A percentile compares a stretch with the other conserved stretches of the same genome.
Conservation (phyloP, 1,140 invertebrate genomes). For the Lordiphosa stackelbergi region DNA sequence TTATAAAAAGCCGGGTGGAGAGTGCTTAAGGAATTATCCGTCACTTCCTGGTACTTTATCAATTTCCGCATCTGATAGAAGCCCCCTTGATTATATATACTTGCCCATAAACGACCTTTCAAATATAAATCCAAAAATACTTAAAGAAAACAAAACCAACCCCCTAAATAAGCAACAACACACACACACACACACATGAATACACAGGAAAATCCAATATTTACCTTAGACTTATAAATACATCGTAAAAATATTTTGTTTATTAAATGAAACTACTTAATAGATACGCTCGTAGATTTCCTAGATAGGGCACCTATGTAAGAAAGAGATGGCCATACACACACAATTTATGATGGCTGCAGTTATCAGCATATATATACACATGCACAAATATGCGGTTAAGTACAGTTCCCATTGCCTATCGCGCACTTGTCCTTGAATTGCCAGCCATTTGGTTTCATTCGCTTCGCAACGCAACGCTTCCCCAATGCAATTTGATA, state of each 20-base stretch:
- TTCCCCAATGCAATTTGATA: slow-evolving; percentile 64
- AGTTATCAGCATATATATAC: slow-evolving; percentile 47
- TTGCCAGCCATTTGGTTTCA: slow-evolving; percentile 35
- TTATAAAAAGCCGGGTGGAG: no score
- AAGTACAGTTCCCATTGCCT: slow-evolving; percentile 54
- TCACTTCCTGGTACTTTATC: no score
- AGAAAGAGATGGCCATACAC: slow-evolving; percentile 21
- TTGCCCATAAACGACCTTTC: no score
- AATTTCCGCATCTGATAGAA: no score
- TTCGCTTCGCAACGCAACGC: slow-evolving; percentile 45
- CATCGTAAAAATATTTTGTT: slow-evolving; percentile 60
- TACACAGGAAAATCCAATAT: slow-evolving; percentile 39
- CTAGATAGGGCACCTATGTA: slow-evolving; percentile 31
- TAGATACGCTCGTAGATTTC: slow-evolving; percentile 53
- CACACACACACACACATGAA: background rate
- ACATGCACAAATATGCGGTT: slow-evolving; percentile 47
- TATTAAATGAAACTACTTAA: slow-evolving; percentile 67
- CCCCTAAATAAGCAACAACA: background rate
- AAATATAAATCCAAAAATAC: slow-evolving; percentile 3
- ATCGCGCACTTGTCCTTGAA: slow-evolving; percentile 54
- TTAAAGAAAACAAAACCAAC: background rate
- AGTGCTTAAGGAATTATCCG: no score
- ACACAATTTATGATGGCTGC: slow-evolving; percentile 25
- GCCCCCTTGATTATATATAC: no score
- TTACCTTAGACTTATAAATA: slow-evolving; percentile 64